These are phyloP conservation scores for Cololabis saira DNA, from an alignment of 2,113 vertebrate genomes.

Conservation along the genomic window DNA sequence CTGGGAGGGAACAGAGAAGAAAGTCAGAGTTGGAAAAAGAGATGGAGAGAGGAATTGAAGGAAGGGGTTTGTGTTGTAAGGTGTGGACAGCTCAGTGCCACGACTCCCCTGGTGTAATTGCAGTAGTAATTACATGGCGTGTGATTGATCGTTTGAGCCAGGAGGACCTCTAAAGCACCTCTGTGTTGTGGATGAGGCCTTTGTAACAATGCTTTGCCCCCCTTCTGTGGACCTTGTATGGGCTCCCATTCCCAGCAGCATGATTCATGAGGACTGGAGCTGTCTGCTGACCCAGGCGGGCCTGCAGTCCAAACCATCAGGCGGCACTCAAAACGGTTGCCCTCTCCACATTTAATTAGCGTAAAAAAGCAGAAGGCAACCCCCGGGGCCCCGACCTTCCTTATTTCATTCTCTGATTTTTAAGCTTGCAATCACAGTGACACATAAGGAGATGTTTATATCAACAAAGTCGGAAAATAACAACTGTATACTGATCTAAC, in stretches of 20 bases:
- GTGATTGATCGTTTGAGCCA: slow-evolving; percentile 74
- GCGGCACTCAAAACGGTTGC: slow-evolving; percentile 75
- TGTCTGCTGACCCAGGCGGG: slow-evolving; percentile 61
- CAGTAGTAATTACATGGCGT: slow-evolving; percentile 42
- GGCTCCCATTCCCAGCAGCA: slow-evolving; percentile 61
- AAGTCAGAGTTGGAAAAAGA: slow-evolving; percentile 23
- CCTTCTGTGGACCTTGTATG: slow-evolving; percentile 48
- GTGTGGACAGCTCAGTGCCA: slow-evolving; percentile 41
- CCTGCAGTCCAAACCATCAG: slow-evolving; percentile 71
- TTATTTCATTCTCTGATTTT: slow-evolving; percentile 47
- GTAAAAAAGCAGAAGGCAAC: slow-evolving; percentile 47
- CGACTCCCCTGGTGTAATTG: slow-evolving; percentile 63
- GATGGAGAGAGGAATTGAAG: slow-evolving; percentile 18
- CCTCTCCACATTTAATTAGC: slow-evolving; percentile 75
- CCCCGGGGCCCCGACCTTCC: slow-evolving; percentile 9
- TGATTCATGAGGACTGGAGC: slow-evolving; percentile 75
- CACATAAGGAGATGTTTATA: slow-evolving; percentile 45
- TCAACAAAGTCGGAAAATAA: slow-evolving; percentile 32
- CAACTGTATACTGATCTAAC: slow-evolving; percentile 42
- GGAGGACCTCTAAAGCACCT: slow-evolving; percentile 61
- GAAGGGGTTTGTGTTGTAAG: slow-evolving; percentile 39
- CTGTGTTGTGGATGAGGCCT: slow-evolving; percentile 49
- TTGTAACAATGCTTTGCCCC: slow-evolving; percentile 44
- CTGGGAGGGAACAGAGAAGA: slow-evolving; percentile 26
- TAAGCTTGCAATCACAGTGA: slow-evolving; percentile 33